Percentiles rank a stretch among this genome's conserved stretches.
Evolutionary conservation across 2,888 invertebrate species (phyloP).

Genomic region (Sminthurides aquaticus): DNA sequence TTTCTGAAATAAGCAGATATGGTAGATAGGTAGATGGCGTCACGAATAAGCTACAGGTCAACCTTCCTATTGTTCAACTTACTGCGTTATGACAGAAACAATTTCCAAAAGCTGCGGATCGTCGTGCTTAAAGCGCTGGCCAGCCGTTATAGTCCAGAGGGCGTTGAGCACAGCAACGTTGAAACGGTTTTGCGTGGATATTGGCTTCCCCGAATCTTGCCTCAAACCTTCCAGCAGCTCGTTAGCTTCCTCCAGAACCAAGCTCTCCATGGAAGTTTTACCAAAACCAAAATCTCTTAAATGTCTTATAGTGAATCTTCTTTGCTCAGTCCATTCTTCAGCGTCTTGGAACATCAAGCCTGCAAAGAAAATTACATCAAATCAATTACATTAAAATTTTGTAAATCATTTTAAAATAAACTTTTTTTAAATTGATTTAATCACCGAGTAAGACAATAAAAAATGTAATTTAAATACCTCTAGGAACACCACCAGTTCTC

Average conservation of each 20-base stretch:
- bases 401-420: neutral
- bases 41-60: no score
- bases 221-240: constrained; percentile 19
- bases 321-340: constrained; percentile 22
- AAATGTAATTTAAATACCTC: constrained; percentile 17
- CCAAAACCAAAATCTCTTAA: constrained; percentile 29
- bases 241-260: constrained; percentile 22
- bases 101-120: constrained; percentile 21
- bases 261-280: constrained; percentile 23
- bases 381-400: neutral
- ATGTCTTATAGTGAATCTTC: constrained; percentile 22
- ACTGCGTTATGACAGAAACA: constrained; percentile 15
- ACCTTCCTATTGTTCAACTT: no score
- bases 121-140: constrained; percentile 29
- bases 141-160: constrained; percentile 27
- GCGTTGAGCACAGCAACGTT: constrained; percentile 28
- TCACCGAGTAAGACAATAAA: neutral
- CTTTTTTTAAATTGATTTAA: neutral
- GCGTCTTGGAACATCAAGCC: constrained; percentile 25
- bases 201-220: constrained; percentile 16
- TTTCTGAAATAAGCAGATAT: constrained; percentile 1
- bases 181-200: constrained; percentile 21
- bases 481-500: constrained; percentile 21
- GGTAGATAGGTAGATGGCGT: no score
- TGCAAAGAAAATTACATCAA: neutral